phyloP scores from a whole-genome alignment of 2,888 invertebrate genomes.

The Agriotes lineatus region DNA sequence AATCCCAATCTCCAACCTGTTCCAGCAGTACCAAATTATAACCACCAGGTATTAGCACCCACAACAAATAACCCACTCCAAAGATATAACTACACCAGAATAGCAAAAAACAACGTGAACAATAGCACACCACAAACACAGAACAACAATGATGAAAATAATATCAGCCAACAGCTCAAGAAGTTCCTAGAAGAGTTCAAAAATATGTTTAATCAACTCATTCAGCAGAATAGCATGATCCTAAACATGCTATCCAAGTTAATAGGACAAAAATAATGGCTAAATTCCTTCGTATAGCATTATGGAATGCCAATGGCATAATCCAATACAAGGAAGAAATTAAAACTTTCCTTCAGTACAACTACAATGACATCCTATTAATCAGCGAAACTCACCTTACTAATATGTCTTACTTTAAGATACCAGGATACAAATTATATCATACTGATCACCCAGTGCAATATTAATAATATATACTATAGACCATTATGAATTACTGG shows the following conservation, averaged over 20 bases:
- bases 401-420: not conserved
- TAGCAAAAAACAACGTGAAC: not conserved
- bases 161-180: slow-evolving; percentile 6
- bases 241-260: slow-evolving; percentile 1
- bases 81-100: not conserved
- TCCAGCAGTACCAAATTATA: not conserved
- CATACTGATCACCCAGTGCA: not conserved
- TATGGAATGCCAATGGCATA: not conserved
- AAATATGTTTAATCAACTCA: slow-evolving; percentile 15
- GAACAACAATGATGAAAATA: slow-evolving; percentile 12
- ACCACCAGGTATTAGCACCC: not conserved
- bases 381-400: not conserved
- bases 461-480: no score
- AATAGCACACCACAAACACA: slow-evolving; percentile 3
- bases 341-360: not conserved
- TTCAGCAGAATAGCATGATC: slow-evolving; percentile 4
- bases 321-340: not conserved
- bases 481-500: no score
- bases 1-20: not conserved
- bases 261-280: slow-evolving; percentile 5
- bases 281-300: not conserved
- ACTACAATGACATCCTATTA: no score
- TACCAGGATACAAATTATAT: not conserved
- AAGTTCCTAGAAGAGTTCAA: slow-evolving; percentile 14
- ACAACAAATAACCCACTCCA: not conserved